These are phyloP conservation scores for Eilema griseolum DNA, from an alignment of 2,888 invertebrate species.

Conservation along the genomic window DNA sequence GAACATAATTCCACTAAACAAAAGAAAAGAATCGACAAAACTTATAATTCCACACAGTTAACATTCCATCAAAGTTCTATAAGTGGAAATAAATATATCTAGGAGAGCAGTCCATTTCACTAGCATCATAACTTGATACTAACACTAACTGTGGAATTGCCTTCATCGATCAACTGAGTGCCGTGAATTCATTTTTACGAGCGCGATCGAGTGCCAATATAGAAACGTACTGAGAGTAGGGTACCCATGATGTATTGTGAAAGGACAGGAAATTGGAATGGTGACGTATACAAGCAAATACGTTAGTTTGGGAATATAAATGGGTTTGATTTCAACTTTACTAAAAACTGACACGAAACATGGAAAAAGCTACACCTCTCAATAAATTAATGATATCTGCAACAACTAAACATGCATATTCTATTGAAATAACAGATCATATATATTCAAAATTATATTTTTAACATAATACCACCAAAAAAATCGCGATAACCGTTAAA, in stretches of 20 bases:
- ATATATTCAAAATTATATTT: no score
- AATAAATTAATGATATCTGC: background rate
- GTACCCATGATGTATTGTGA: constrained; percentile 41
- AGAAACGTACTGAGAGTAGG: constrained; percentile 56
- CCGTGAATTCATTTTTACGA: constrained; percentile 48
- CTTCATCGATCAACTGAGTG: constrained; percentile 54
- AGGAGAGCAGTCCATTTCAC: constrained; percentile 30
- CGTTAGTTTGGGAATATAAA: background rate
- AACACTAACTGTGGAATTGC: constrained; percentile 47
- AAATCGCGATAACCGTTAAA: no score
- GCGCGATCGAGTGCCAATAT: constrained; percentile 59
- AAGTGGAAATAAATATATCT: constrained; percentile 31
- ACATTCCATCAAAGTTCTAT: constrained; percentile 5
- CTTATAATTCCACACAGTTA: background rate
- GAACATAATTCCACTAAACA: no score
- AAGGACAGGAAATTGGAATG: constrained; percentile 29
- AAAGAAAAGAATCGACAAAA: no score
- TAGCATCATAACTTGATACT: constrained; percentile 36
- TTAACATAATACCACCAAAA: no score
- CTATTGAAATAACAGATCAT: no score
- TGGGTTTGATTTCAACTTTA: background rate
- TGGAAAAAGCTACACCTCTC: background rate
- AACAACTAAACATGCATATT: background rate
- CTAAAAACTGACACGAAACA: background rate
- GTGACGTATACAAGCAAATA: constrained; percentile 11